Conservation (phyloP, 1,140 invertebrate species). For the Acromyrmex heyeri region DNA sequence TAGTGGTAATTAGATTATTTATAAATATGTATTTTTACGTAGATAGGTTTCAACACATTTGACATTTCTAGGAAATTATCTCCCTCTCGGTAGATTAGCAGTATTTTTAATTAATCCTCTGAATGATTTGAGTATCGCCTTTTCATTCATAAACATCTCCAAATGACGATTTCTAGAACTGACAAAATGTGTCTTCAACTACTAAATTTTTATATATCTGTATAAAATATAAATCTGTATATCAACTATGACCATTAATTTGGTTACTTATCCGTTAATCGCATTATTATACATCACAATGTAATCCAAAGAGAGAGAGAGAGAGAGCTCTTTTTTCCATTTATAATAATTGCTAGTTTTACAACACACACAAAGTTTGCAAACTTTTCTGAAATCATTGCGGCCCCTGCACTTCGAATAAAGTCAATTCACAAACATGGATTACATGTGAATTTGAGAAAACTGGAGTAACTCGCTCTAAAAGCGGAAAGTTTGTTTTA, state of each 20-base stretch:
- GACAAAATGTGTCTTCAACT: not conserved
- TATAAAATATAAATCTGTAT: too few species aligned
- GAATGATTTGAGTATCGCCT: not conserved
- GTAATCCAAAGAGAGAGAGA: not conserved
- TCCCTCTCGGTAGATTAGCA: not conserved
- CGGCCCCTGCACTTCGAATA: not conserved
- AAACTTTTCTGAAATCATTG: not conserved
- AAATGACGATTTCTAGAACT: not conserved
- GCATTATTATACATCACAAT: not conserved
- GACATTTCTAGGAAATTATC: not conserved
- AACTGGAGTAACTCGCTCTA: not conserved
- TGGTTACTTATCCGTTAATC: not conserved
- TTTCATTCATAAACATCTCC: not conserved
- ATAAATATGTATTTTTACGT: not conserved
- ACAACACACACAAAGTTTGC: not conserved
- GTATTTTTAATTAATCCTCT: not conserved
- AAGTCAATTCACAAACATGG: constrained; percentile 1
- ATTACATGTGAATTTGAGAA: constrained; percentile 1
- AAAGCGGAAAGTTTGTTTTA: not conserved
- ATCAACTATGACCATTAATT: not conserved
- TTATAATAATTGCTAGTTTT: not conserved
- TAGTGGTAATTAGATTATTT: not conserved
- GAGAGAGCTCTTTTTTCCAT: not conserved
- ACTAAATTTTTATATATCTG: not conserved
- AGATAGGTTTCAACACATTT: not conserved